These are phyloP conservation scores for Abrostola tripartita DNA, from an alignment of 2,888 invertebrate species.

Conservation along the genomic window DNA sequence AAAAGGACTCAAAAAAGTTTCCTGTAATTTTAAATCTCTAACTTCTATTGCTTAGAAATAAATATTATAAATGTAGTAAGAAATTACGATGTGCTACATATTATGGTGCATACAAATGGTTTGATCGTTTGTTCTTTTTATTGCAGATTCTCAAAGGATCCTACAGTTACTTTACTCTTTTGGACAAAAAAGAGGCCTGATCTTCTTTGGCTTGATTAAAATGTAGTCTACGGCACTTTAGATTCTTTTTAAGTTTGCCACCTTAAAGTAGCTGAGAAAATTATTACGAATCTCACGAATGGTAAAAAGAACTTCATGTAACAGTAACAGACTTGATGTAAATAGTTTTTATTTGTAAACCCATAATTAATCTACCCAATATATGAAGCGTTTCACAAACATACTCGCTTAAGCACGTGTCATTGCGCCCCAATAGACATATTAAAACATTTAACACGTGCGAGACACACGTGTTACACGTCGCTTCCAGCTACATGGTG, in stretches of 20 bases:
- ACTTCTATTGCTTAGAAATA: too few species aligned
- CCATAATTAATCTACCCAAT: too few species aligned
- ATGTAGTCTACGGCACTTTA: neutral
- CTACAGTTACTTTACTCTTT: conserved; percentile 76
- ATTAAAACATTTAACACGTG: conserved; percentile 3
- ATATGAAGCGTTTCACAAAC: neutral
- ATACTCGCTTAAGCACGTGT: conserved; percentile 2
- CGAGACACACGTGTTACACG: neutral
- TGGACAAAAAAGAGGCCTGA: conserved; percentile 66
- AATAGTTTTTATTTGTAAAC: too few species aligned
- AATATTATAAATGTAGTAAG: too few species aligned
- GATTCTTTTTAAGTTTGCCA: neutral
- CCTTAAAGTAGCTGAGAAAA: neutral
- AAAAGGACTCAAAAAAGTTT: too few species aligned
- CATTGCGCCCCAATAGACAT: neutral
- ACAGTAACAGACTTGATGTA: too few species aligned
- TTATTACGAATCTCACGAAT: too few species aligned
- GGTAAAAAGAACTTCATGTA: too few species aligned
- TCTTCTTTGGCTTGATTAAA: neutral
- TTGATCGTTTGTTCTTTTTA: too few species aligned
- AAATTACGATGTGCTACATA: too few species aligned
- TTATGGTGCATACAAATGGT: too few species aligned
- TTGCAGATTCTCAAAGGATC: conserved; percentile 79
- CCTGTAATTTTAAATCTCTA: too few species aligned
- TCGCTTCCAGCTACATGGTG: neutral